Conservation (phyloP, 2,888 invertebrate genomes). For the Troglohyphantes excavatus region DNA sequence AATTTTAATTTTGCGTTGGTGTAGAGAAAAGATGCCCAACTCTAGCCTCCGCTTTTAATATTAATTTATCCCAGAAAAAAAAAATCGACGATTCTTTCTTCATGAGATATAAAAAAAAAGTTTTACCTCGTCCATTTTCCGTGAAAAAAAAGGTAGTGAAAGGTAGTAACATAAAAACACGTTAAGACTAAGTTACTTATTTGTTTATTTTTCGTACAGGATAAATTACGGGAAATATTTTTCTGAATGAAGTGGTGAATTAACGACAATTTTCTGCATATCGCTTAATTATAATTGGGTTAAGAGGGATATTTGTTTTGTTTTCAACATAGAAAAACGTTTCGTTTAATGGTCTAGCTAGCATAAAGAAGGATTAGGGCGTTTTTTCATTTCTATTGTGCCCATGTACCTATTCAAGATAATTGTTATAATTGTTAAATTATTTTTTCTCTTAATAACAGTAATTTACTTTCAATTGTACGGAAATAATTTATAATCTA, state of each 20-base stretch:
- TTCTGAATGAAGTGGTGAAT: conserved; percentile 37
- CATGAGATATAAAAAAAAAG: conserved; percentile 1
- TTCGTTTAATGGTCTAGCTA: not conserved
- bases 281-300: not conserved
- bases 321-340: not conserved
- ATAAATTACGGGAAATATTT: conserved; percentile 8
- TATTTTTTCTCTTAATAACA: not conserved
- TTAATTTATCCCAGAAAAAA: conserved; percentile 43
- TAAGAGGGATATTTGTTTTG: not conserved
- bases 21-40: conserved; percentile 40
- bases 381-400: not conserved
- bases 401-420: not conserved
- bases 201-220: conserved; percentile 27
- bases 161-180: not conserved
- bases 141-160: conserved; percentile 28
- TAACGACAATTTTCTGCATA: conserved; percentile 21
- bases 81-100: conserved; percentile 22
- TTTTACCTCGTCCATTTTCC: conserved; percentile 12
- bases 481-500: not conserved
- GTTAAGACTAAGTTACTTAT: not conserved
- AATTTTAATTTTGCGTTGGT: conserved; percentile 57
- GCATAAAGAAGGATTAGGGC: not conserved
- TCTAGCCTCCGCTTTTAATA: conserved; percentile 46
- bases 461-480: not conserved
- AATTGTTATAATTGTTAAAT: not conserved